These are phyloP conservation scores for Stichopus horrens DNA, from an alignment of 53 echinoderm and acorn worm species.

Conservation along the genomic window DNA sequence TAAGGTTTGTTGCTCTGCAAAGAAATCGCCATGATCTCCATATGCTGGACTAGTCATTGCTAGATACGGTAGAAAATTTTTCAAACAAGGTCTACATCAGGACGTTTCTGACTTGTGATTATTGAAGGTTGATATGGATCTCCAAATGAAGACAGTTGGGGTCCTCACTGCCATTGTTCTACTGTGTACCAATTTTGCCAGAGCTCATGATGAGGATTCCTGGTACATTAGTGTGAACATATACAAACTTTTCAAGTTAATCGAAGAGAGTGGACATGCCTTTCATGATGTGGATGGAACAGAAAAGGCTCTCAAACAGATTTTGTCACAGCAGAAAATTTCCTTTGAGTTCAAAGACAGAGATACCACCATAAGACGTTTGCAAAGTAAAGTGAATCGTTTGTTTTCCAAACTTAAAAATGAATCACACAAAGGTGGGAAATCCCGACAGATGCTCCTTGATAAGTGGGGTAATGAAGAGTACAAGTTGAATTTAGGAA, in stretches of 20 bases:
- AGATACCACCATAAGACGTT: neutral
- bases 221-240: slow-evolving; percentile 41
- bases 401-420: neutral
- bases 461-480: slow-evolving; percentile 45
- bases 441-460: slow-evolving; percentile 20
- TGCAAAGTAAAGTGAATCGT: neutral
- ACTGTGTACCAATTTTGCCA: neutral
- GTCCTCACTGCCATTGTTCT: neutral
- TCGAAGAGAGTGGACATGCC: slow-evolving; percentile 18
- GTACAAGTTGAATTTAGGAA: slow-evolving; percentile 52
- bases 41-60: neutral
- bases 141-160: neutral
- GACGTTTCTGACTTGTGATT: neutral
- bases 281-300: slow-evolving; percentile 21
- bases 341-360: neutral
- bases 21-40: neutral
- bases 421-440: slow-evolving; percentile 35
- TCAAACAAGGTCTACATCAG: too few relatives aligned
- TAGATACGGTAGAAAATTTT: too few relatives aligned
- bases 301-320: neutral
- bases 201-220: neutral
- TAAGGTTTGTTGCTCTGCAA: slow-evolving; percentile 47
- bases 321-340: neutral
- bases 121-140: neutral
- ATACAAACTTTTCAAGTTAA: slow-evolving; percentile 15